phyloP scores from a whole-genome alignment of 2,888 invertebrate genomes.

The Sesia apiformis region DNA sequence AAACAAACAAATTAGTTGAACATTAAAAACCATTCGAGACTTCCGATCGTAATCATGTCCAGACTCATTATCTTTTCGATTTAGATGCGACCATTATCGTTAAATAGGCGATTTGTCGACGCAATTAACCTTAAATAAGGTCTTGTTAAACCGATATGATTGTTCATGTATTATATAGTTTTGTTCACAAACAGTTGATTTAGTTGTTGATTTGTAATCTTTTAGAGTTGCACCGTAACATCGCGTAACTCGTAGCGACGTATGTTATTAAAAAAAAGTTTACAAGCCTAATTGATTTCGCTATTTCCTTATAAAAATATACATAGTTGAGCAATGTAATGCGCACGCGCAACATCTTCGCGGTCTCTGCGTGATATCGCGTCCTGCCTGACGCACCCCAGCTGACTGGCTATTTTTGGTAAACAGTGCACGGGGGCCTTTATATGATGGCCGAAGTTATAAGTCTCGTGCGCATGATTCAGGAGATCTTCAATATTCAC shows the following conservation, averaged over 20 bases:
- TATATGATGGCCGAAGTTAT: background rate
- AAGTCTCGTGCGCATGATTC: no score
- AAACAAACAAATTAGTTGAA: slow-evolving; percentile 57
- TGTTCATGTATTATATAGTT: no score
- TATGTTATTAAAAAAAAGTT: no score
- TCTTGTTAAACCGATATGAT: no score
- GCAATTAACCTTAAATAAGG: slow-evolving; percentile 53
- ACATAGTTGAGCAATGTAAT: no score
- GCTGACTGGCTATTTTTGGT: slow-evolving; percentile 62
- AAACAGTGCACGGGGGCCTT: slow-evolving; percentile 26
- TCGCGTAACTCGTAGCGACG: no score
- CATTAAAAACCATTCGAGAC: slow-evolving; percentile 53
- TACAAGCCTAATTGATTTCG: no score
- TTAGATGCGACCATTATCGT: slow-evolving; percentile 54
- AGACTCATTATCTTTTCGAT: slow-evolving; percentile 33
- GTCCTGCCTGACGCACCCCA: slow-evolving; percentile 48
- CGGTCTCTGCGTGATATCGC: slow-evolving; percentile 28
- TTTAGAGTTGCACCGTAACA: no score
- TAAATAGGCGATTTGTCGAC: slow-evolving; percentile 42
- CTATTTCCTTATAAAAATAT: no score
- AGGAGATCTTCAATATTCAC: no score
- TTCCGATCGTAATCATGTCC: slow-evolving; percentile 59
- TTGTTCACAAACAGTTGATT: no score
- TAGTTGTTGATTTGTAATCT: no score
- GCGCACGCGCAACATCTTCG: background rate